Percentiles rank a stretch among this genome's conserved stretches.
Conservation (phyloP, 2,113 vertebrate species). For the Phocoena sinus region DNA sequence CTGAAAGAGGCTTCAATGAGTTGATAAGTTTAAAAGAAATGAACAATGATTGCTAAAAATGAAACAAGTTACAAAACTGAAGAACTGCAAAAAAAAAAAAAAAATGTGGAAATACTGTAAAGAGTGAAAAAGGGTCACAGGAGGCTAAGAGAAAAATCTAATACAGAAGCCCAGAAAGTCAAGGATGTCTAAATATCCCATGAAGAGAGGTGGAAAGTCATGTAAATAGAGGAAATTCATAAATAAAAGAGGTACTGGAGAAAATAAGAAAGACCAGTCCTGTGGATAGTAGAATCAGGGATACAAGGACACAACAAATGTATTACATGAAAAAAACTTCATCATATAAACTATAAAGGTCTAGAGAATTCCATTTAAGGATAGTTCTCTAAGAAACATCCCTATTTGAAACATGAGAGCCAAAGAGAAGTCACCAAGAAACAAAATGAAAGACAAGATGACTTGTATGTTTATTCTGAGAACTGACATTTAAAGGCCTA, state of each 20-base stretch:
- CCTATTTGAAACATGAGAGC: background rate
- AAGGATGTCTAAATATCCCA: background rate
- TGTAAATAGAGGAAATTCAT: background rate
- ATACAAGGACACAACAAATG: background rate
- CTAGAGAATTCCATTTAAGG: background rate
- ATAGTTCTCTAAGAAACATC: background rate
- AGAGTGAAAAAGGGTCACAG: background rate
- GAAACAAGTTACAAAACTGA: background rate
- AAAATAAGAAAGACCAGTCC: background rate
- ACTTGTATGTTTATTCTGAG: background rate
- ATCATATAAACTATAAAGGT: background rate
- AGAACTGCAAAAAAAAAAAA: background rate
- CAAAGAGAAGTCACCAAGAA: background rate
- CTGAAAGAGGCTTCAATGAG: background rate
- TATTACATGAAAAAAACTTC: background rate
- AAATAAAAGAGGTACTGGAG: background rate
- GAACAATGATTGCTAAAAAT: constrained; percentile 17
- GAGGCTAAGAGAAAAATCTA: constrained; percentile 7
- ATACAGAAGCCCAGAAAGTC: background rate
- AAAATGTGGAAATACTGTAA: background rate
- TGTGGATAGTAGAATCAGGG: background rate
- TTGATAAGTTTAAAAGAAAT: background rate
- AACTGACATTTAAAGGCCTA: background rate
- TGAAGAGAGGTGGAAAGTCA: background rate
- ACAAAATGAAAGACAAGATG: constrained; percentile 2